phyloP scores from a whole-genome alignment of 2,797 vertebrate genomes.

The Mastacembelus armatus region DNA sequence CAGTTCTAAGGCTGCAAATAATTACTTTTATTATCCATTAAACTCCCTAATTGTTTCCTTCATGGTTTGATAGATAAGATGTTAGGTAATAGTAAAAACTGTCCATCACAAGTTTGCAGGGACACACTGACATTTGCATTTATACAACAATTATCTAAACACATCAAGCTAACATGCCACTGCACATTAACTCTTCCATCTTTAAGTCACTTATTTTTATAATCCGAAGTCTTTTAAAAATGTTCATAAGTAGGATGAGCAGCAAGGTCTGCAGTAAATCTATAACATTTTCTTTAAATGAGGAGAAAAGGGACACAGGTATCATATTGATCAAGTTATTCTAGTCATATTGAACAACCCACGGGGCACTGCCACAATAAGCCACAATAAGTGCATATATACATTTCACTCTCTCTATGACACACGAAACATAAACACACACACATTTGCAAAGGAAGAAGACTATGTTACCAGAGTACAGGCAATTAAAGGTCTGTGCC shows the following conservation, averaged over 20 bases:
- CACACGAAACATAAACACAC: not conserved
- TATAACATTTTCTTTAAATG: constrained; percentile 21
- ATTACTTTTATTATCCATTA: not conserved
- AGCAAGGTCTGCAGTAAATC: no score
- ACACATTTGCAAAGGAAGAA: constrained; percentile 25
- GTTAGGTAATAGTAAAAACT: not conserved
- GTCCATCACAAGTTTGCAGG: not conserved
- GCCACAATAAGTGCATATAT: constrained; percentile 8
- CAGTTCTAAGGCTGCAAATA: not conserved
- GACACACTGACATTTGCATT: no score
- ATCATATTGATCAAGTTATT: constrained; percentile 44
- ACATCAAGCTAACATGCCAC: not conserved
- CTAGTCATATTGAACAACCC: constrained; percentile 25
- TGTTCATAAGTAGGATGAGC: not conserved
- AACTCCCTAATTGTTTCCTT: not conserved
- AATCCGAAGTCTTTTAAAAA: not conserved
- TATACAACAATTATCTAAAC: no score
- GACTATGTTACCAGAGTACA: constrained; percentile 41
- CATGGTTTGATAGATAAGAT: not conserved
- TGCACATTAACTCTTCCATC: no score
- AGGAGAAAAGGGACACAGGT: not conserved
- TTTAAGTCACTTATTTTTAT: no score
- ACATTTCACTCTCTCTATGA: constrained; percentile 2
- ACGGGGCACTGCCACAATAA: constrained; percentile 20
- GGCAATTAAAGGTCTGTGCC: constrained; percentile 68